Percentiles rank a stretch among this genome's conserved stretches.
Conservation (phyloP, 2,113 vertebrate species). For the Butastur rufipennis region DNA sequence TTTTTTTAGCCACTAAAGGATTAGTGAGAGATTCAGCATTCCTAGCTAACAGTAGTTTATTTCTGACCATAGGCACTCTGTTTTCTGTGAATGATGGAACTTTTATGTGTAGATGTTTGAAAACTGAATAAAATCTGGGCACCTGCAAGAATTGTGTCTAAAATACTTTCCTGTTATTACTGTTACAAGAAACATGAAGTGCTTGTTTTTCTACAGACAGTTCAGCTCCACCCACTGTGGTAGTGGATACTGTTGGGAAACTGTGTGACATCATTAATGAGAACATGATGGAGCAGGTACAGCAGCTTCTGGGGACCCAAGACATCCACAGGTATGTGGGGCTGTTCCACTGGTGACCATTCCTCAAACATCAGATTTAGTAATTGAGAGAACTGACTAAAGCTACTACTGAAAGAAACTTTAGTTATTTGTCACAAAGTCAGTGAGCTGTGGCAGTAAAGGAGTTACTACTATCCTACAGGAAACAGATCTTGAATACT, state of each 20-base stretch:
- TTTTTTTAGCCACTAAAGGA: not conserved
- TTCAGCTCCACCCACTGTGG: constrained; percentile 72
- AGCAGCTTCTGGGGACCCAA: constrained; percentile 74
- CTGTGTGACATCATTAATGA: constrained; percentile 69
- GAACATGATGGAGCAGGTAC: constrained; percentile 63
- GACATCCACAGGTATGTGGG: constrained; percentile 84
- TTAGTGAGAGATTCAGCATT: not conserved
- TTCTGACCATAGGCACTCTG: not conserved
- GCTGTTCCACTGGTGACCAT: not conserved
- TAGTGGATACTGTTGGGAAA: constrained; percentile 81
- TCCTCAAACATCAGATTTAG: not conserved
- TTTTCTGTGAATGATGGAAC: not conserved
- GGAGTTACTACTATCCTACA: not conserved
- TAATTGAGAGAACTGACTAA: not conserved
- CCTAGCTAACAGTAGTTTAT: not conserved
- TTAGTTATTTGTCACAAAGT: not conserved
- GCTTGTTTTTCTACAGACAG: constrained; percentile 73
- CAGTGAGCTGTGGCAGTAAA: not conserved
- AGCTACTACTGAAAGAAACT: not conserved
- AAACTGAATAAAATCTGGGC: not conserved
- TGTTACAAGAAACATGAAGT: not conserved
- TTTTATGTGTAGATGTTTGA: not conserved
- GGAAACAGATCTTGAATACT: not conserved
- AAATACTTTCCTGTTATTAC: not conserved
- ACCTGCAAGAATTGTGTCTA: not conserved